Evolutionary conservation across 2,797 vertebrate species (phyloP).

Genomic region (Anableps anableps): DNA sequence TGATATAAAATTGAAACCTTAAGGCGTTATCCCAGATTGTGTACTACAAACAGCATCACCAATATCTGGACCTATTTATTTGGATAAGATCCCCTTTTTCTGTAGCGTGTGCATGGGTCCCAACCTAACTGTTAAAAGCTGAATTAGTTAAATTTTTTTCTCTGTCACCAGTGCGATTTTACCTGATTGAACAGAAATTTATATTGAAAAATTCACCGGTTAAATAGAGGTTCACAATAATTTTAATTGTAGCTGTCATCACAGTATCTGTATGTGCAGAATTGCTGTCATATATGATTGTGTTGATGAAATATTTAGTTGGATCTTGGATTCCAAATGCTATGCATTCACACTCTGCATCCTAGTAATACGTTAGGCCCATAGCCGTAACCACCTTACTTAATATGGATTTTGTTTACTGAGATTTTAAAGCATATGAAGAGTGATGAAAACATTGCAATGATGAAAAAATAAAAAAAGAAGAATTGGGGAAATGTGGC

Average conservation of each 20-base stretch:
- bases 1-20: slow-evolving; percentile 48
- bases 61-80: not conserved
- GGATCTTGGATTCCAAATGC: not conserved
- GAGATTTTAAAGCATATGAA: not conserved
- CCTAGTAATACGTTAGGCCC: not conserved
- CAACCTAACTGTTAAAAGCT: not conserved
- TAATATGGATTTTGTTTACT: not conserved
- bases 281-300: not conserved
- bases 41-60: not conserved
- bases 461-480: not conserved
- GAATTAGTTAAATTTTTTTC: slow-evolving; percentile 2
- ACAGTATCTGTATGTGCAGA: not conserved
- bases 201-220: not conserved
- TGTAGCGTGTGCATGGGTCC: not conserved
- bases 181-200: not conserved
- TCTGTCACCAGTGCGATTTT: not conserved
- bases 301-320: not conserved
- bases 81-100: not conserved
- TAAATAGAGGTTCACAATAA: too few relatives aligned
- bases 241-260: not conserved
- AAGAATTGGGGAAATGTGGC: not conserved
- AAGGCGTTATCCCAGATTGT: not conserved
- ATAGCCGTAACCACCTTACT: not conserved
- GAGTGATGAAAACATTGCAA: not conserved
- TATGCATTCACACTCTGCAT: not conserved